Percentiles rank a stretch among this genome's conserved stretches.
Conservation (phyloP, 2,888 invertebrate species). For the Polietes domitor region DNA sequence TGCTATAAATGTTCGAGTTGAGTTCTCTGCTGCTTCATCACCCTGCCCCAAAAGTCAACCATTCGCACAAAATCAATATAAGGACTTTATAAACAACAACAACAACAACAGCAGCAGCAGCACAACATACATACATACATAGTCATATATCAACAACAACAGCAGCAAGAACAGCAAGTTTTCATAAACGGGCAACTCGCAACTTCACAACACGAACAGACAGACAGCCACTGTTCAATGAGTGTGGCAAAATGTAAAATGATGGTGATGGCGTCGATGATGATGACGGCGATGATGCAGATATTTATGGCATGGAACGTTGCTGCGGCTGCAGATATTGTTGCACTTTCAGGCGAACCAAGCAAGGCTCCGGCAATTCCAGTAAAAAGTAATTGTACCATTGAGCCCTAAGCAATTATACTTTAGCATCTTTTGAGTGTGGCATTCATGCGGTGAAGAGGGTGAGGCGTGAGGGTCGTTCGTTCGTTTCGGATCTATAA, state of each 20-base stretch:
- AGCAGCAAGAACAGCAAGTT: not conserved
- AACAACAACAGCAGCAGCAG: conserved; percentile 36
- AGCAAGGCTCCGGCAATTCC: not conserved
- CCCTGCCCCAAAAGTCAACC: conserved; percentile 51
- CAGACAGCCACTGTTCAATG: not conserved
- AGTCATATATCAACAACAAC: no score
- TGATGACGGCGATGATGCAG: not conserved
- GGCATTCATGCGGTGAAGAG: not conserved
- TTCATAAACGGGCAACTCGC: conserved; percentile 19
- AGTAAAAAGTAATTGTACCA: not conserved
- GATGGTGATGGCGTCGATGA: not conserved
- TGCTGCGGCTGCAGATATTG: not conserved
- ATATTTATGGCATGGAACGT: conserved; percentile 24
- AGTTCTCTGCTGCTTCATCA: not conserved
- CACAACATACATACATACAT: not conserved
- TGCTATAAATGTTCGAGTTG: conserved; percentile 59
- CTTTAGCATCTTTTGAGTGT: not conserved
- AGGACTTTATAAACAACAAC: conserved; percentile 53
- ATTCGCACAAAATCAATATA: conserved; percentile 61
- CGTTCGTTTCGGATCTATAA: no score
- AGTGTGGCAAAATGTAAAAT: not conserved
- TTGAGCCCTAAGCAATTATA: conserved; percentile 34
- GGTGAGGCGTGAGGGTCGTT: no score
- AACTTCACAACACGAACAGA: conserved; percentile 28
- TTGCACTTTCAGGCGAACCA: not conserved